Conservation (phyloP, 2,797 vertebrate species). For the Esox masquinongy region DNA sequence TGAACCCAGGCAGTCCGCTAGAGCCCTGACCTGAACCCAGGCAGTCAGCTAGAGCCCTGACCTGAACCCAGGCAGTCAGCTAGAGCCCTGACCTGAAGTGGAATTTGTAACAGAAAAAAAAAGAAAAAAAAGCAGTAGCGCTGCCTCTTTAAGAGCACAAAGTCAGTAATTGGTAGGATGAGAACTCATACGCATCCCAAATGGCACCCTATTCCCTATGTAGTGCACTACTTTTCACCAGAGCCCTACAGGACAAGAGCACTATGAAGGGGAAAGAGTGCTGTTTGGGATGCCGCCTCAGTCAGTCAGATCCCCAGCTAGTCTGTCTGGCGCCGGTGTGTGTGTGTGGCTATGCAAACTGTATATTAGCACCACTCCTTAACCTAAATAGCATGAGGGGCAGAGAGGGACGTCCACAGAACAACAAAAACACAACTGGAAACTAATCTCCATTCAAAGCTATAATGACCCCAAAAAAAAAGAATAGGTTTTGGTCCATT, state of each 20-base stretch:
- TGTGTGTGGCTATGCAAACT: conserved; percentile 82
- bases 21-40: no score
- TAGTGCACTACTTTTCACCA: no score
- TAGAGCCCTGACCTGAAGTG: no score
- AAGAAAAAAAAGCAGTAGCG: conserved; percentile 74
- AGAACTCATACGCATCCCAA: conserved; percentile 64
- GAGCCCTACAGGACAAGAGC: no score
- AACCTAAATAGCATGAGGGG: conserved; percentile 86
- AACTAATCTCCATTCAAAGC: conserved; percentile 90
- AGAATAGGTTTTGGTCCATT: neutral
- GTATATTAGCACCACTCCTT: conserved; percentile 97
- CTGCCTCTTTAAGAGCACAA: conserved; percentile 87
- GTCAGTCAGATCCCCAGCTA: conserved; percentile 91
- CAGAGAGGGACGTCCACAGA: conserved; percentile 76
- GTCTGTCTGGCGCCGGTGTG: conserved; percentile 94
- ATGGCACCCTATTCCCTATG: no score
- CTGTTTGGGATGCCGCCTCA: conserved; percentile 13
- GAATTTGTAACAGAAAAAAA: conserved; percentile 56
- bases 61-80: no score
- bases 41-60: no score
- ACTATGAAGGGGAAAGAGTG: no score
- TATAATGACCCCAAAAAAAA: conserved; percentile 72
- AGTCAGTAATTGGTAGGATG: conserved; percentile 93
- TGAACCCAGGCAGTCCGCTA: no score
- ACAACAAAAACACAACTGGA: conserved; percentile 82